Base-by-base conservation (phyloP, 2,888 invertebrate genomes). In the Epistrophe grossulariae region DNA sequence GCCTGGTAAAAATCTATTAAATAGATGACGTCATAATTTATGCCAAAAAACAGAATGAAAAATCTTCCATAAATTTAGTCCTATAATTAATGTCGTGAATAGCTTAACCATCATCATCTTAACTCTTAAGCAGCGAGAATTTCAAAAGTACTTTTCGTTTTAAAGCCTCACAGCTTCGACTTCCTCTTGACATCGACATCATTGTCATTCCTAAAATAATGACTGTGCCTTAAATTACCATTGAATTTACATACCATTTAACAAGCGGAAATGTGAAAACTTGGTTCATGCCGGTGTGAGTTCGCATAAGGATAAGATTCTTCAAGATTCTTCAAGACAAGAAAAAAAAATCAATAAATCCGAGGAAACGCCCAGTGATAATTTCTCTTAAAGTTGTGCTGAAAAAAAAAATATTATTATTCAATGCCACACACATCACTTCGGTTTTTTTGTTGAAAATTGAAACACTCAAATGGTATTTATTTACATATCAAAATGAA, bases 201-300 rank as follows among this genome's bases (percentile, higher is more conserved):
- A 19, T 40, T n/a, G n/a, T n/a, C 45, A 55, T 48, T 57, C 52
- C 66, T 48, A 35, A 1, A 68, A 40, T 4, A 55, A 59, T 48
- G 48, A 45, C 38, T 31, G n/a, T 55, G 59, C 76, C 60, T 48
- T 79, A 71, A 84, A 84, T 76, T 78, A 57, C 78, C 81, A 81
- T 81, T 73, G 72, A 73, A 81, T 85, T 81, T 81, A 78, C 81
- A 85, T 85, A 78, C 73, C 78, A 81, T 85, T 81, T 70, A 77
- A 62, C 77, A 72, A 35, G 38, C 60, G 43, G 38, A 66, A 48
- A 68, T 35, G 35, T 68, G 45, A 17, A 68, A 68, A 45, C 43
- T 15, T 66, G 17, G 17, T 17, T 28, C 45, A 10, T 45, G 15
- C 6, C 1, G 19, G n/a, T n/a, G 15, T 64, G 24, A 15, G 38